Conservation (phyloP, 2,113 vertebrate genomes). For the Triplophysa tibetana region DNA sequence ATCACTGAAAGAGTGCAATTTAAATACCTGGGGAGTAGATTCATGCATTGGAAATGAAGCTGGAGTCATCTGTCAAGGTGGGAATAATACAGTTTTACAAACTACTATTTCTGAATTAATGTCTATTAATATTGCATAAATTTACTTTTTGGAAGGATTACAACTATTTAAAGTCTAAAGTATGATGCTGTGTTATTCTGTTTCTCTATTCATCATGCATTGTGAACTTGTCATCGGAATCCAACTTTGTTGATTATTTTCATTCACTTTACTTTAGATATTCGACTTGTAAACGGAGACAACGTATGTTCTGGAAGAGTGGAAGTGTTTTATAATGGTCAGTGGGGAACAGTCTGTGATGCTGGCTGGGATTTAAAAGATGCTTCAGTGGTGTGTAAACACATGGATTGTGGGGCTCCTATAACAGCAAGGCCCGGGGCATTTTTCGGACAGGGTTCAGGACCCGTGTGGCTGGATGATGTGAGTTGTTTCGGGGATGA, state of each 20-base stretch:
- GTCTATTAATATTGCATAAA: too few species aligned
- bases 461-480: background rate
- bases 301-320: conserved; percentile 23
- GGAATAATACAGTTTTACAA: background rate
- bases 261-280: background rate
- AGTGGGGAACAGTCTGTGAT: conserved; percentile 24
- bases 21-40: background rate
- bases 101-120: too few species aligned
- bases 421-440: background rate
- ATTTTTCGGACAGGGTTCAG: conserved; percentile 24
- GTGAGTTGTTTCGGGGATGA: background rate
- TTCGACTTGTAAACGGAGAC: background rate
- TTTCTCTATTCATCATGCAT: too few species aligned
- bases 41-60: conserved; percentile 3
- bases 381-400: conserved; percentile 35
- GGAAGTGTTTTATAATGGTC: background rate
- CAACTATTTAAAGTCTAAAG: too few species aligned
- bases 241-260: background rate
- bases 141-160: too few species aligned
- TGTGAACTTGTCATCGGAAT: too few species aligned
- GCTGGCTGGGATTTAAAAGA: background rate
- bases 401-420: background rate
- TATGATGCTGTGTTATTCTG: too few species aligned
- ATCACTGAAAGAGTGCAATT: conserved; percentile 7
- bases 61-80: conserved; percentile 16